phyloP scores from a whole-genome alignment of 2,888 invertebrate genomes.

The Drosophila prostipennis region DNA sequence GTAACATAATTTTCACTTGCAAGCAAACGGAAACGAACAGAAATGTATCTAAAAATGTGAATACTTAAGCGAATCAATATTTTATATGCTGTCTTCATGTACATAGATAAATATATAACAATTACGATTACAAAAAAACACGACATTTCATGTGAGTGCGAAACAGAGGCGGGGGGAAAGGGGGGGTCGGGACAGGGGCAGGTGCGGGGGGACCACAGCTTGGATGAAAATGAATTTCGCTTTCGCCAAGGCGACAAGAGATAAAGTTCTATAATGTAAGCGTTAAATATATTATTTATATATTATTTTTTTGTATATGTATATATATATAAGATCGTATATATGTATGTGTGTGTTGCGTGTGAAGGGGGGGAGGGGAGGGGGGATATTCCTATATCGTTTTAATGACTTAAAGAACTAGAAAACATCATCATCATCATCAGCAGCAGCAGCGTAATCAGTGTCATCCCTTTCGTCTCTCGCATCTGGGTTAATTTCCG shows the following conservation, averaged over 20 bases:
- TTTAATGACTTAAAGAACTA: slow-evolving; percentile 70
- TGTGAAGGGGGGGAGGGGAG: neutral
- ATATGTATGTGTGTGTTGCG: slow-evolving; percentile 23
- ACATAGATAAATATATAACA: slow-evolving; percentile 60
- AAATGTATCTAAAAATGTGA: slow-evolving; percentile 36
- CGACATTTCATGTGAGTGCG: slow-evolving; percentile 56
- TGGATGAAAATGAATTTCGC: slow-evolving; percentile 20
- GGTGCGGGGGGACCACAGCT: slow-evolving; percentile 1
- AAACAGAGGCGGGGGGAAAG: slow-evolving; percentile 2
- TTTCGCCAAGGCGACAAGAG: slow-evolving; percentile 14
- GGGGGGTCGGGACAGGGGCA: neutral
- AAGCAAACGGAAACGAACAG: slow-evolving; percentile 26
- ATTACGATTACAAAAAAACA: slow-evolving; percentile 73
- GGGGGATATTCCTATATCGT: slow-evolving; percentile 46
- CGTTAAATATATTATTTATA: slow-evolving; percentile 40
- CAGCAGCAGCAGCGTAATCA: slow-evolving; percentile 32
- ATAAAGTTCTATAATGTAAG: slow-evolving; percentile 34
- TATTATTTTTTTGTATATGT: slow-evolving; percentile 29
- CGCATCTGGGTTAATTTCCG: slow-evolving; percentile 38
- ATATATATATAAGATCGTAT: slow-evolving; percentile 13
- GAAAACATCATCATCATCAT: slow-evolving; percentile 65
- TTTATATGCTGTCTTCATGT: slow-evolving; percentile 35
- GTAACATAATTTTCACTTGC: slow-evolving; percentile 34
- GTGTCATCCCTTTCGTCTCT: neutral
- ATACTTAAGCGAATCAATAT: slow-evolving; percentile 33